phyloP scores from a whole-genome alignment of 1,140 invertebrate species.

The Anthonomus grandis region DNA sequence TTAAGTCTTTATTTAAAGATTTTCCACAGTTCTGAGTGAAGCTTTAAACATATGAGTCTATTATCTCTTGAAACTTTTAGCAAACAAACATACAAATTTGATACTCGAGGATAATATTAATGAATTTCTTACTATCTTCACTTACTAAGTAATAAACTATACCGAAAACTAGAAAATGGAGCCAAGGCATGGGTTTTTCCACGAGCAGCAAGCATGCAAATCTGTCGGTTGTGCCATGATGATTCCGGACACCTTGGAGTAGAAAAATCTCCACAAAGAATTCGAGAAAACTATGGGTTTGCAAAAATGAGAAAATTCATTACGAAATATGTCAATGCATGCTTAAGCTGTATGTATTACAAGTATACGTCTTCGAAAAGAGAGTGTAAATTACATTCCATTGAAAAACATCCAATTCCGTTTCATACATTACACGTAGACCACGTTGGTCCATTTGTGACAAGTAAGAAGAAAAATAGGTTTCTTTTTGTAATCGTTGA shows the following conservation, averaged over 20 bases:
- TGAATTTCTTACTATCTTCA: no score
- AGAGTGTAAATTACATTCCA: not conserved
- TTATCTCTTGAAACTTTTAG: no score
- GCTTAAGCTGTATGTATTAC: slow-evolving; percentile 31
- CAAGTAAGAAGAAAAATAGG: not conserved
- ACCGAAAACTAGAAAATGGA: slow-evolving; percentile 28
- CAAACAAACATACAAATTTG: no score
- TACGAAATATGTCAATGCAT: slow-evolving; percentile 25
- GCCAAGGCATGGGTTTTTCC: slow-evolving; percentile 36
- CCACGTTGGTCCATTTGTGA: not conserved
- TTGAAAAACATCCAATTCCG: not conserved
- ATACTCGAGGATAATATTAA: no score
- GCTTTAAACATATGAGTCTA: no score
- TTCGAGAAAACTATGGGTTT: slow-evolving; percentile 42
- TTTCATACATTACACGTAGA: not conserved
- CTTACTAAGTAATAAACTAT: slow-evolving; percentile 31
- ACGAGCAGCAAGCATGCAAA: no score
- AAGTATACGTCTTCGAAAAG: slow-evolving; percentile 18
- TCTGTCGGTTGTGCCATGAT: slow-evolving; percentile 41
- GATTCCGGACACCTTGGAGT: slow-evolving; percentile 42
- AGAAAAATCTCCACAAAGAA: slow-evolving; percentile 37
- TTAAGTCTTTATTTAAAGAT: no score
- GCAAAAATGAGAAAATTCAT: slow-evolving; percentile 26
- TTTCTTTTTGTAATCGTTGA: not conserved
- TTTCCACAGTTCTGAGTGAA: no score